Conservation (phyloP, 2,113 vertebrate species). For the Myotis lucifugus region DNA sequence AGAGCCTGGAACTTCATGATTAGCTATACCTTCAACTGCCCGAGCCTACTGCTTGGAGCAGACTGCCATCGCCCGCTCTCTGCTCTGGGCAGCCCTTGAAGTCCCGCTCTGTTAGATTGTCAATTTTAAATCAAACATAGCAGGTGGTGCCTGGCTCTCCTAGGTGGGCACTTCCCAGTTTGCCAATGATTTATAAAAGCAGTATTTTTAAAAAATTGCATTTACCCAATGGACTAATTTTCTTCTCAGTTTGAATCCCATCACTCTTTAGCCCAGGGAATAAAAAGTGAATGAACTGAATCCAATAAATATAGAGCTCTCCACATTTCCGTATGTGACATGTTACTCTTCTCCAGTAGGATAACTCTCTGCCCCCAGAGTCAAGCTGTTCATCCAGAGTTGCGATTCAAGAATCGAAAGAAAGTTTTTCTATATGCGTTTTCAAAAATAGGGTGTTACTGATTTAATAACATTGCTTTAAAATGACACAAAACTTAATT, state of each 20-base stretch:
- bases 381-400: not conserved
- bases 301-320: slow-evolving; percentile 32
- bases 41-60: not conserved
- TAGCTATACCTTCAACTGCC: not conserved
- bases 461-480: not conserved
- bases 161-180: not conserved
- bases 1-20: not conserved
- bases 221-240: slow-evolving; percentile 58
- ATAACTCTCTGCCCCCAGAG: not conserved
- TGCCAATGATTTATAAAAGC: slow-evolving; percentile 37
- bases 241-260: slow-evolving; percentile 52
- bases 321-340: not conserved
- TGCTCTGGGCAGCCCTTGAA: not conserved
- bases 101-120: not conserved
- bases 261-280: not conserved
- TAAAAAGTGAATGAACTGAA: not conserved
- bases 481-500: not conserved
- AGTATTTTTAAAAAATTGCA: slow-evolving; percentile 57
- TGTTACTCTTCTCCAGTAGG: not conserved
- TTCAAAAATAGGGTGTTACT: not conserved
- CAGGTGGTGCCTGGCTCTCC: not conserved
- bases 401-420: not conserved
- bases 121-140: slow-evolving; percentile 19
- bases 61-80: not conserved
- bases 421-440: not conserved